These are phyloP conservation scores for Megastigmus dorsalis DNA, from an alignment of 2,888 invertebrate species.

Conservation along the genomic window DNA sequence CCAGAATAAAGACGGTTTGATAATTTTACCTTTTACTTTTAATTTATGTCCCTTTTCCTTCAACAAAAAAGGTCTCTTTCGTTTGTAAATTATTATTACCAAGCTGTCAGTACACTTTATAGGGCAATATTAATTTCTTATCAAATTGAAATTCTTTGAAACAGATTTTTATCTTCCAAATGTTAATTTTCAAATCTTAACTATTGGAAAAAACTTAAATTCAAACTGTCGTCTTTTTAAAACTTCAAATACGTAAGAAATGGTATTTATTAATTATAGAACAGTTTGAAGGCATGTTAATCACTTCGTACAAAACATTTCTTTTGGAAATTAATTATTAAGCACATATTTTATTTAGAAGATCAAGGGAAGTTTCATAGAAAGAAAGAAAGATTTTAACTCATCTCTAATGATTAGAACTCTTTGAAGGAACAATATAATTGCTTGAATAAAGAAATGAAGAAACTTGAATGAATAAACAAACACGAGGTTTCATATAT, in stretches of 20 bases:
- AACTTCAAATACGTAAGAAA: background rate
- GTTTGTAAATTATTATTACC: too few relatives aligned
- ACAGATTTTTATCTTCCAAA: too few relatives aligned
- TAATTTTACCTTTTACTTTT: too few relatives aligned
- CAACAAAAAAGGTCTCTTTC: too few relatives aligned
- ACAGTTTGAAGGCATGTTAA: constrained; percentile 10
- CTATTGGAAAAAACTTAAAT: too few relatives aligned
- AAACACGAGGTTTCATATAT: background rate
- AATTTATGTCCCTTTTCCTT: too few relatives aligned
- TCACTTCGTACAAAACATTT: background rate
- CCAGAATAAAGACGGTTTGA: too few relatives aligned
- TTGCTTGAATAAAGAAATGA: background rate
- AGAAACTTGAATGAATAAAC: background rate
- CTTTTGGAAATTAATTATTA: constrained; percentile 2
- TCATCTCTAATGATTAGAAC: background rate
- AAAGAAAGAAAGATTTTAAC: constrained; percentile 5
- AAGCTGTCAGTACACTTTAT: too few relatives aligned
- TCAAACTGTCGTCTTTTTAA: constrained; percentile 15
- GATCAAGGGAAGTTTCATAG: background rate
- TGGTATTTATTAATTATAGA: background rate
- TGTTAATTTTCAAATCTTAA: too few relatives aligned
- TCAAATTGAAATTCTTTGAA: too few relatives aligned
- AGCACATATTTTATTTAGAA: background rate
- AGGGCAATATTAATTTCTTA: too few relatives aligned
- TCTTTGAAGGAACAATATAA: background rate